Conservation (phyloP, 2,888 invertebrate genomes). For the Dryadula phaetusa region DNA sequence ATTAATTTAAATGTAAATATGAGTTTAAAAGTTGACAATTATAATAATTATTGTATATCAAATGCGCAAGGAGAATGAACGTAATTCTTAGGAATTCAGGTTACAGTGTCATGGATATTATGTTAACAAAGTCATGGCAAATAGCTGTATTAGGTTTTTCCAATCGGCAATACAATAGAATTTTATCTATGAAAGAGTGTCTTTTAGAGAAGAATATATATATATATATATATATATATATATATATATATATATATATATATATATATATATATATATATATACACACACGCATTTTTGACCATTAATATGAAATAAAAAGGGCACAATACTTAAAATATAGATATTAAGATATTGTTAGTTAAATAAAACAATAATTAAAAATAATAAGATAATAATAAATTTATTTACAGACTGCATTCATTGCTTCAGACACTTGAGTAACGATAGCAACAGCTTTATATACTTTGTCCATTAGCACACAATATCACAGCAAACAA, state of each 20-base stretch:
- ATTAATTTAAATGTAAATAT: too few species aligned
- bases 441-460: constrained; percentile 69
- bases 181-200: constrained; percentile 22
- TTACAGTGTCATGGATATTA: constrained; percentile 7
- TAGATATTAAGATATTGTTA: constrained; percentile 13
- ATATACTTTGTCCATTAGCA: constrained; percentile 75
- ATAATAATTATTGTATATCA: not conserved
- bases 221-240: too few species aligned
- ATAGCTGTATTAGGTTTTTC: not conserved
- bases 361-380: constrained; percentile 41
- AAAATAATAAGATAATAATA: constrained; percentile 44
- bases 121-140: constrained; percentile 9
- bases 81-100: constrained; percentile 9
- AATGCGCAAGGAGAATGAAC: not conserved
- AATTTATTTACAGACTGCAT: constrained; percentile 72
- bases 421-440: constrained; percentile 58
- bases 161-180: constrained; percentile 6
- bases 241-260: too few species aligned
- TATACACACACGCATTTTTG: too few species aligned
- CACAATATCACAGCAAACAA: constrained; percentile 84
- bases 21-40: not conserved
- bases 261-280: too few species aligned
- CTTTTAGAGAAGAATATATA: not conserved
- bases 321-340: not conserved
- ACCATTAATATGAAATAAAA: too few species aligned